These are phyloP conservation scores for Archips xylosteana DNA, from an alignment of 2,888 invertebrate genomes.

Conservation along the genomic window DNA sequence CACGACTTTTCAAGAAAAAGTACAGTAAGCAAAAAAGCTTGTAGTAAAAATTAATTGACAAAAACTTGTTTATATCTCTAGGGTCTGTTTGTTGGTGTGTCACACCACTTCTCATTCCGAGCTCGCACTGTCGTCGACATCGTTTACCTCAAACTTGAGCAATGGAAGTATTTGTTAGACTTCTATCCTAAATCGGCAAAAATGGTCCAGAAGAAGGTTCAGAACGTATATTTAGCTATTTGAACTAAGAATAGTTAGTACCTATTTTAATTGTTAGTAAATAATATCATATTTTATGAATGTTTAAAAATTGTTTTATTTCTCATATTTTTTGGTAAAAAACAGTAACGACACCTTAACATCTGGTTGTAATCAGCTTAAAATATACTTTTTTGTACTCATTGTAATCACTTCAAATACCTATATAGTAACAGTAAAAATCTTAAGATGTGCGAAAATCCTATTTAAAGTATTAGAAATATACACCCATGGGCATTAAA, in stretches of 20 bases:
- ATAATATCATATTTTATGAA: background rate
- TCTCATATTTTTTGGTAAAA: background rate
- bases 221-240: conserved; percentile 78
- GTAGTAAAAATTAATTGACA: background rate
- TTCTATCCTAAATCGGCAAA: conserved; percentile 77
- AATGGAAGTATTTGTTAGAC: conserved; percentile 82
- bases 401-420: background rate
- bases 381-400: background rate
- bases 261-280: conserved; percentile 31
- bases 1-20: too few species aligned
- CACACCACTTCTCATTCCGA: conserved; percentile 84
- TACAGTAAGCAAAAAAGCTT: background rate
- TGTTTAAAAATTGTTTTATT: conserved; percentile 27
- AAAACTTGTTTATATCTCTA: conserved; percentile 53
- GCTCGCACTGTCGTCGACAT: conserved; percentile 82
- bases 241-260: conserved; percentile 47
- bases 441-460: background rate
- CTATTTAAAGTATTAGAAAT: background rate
- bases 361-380: background rate
- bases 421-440: background rate
- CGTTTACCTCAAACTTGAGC: conserved; percentile 76
- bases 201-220: conserved; percentile 73
- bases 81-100: conserved; percentile 81
- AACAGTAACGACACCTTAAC: conserved; percentile 2
- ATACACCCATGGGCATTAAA: background rate